A percentile compares a stretch with the other conserved stretches of the same genome.
Conservation (phyloP, 2,113 vertebrate species). For the Triplophysa tibetana region DNA sequence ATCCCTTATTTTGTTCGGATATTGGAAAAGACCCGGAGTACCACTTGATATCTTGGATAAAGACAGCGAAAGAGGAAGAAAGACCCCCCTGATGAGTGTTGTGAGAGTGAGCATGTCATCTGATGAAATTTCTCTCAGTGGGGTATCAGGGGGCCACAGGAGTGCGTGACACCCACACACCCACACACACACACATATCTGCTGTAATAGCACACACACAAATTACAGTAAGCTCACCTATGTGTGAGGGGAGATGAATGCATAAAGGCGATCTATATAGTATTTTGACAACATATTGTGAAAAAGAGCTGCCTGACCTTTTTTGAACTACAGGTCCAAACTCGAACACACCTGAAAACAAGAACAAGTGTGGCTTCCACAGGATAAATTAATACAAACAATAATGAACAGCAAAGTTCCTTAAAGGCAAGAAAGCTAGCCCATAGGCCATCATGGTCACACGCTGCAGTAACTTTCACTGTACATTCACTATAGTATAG, state of each 20-base stretch:
- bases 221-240: slow-evolving; percentile 4
- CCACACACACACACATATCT: slow-evolving; percentile 22
- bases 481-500: too few relatives aligned
- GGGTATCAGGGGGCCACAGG: slow-evolving; percentile 71
- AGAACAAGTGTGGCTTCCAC: not conserved
- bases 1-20: slow-evolving; percentile 33
- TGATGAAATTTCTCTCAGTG: slow-evolving; percentile 75
- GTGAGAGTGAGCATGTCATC: slow-evolving; percentile 66
- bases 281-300: slow-evolving; percentile 30
- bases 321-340: not conserved
- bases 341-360: not conserved
- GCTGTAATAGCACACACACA: slow-evolving; percentile 32
- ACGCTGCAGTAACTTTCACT: not conserved
- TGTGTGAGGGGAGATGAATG: slow-evolving; percentile 13
- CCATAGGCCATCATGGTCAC: not conserved
- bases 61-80: slow-evolving; percentile 8
- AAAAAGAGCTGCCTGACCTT: slow-evolving; percentile 26
- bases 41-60: slow-evolving; percentile 21
- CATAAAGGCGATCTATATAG: slow-evolving; percentile 33
- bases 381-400: slow-evolving; percentile 28
- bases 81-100: slow-evolving; percentile 54
- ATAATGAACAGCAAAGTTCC: not conserved
- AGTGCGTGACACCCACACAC: slow-evolving; percentile 9
- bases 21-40: slow-evolving; percentile 21
- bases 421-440: not conserved